phyloP scores from a whole-genome alignment of 2,888 invertebrate species.

The Limnephilus marmoratus region DNA sequence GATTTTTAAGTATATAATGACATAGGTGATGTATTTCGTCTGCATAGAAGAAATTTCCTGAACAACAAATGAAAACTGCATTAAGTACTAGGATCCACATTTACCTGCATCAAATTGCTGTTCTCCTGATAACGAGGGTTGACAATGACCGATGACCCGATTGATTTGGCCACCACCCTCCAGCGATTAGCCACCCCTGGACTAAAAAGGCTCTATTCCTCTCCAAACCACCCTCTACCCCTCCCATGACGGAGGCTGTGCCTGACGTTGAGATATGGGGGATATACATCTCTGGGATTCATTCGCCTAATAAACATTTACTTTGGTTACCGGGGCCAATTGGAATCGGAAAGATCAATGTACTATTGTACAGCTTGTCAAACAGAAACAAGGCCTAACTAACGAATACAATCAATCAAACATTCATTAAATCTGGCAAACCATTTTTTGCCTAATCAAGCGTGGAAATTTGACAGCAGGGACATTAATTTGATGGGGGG shows the following conservation, averaged over 20 bases:
- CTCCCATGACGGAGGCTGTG: constrained; percentile 53
- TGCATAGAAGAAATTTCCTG: not conserved
- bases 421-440: not conserved
- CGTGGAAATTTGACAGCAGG: not conserved
- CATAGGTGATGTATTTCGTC: not conserved
- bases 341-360: constrained; percentile 24
- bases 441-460: constrained; percentile 2
- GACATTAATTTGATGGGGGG: constrained; percentile 1
- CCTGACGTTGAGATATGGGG: constrained; percentile 63
- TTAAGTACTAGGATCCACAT: not conserved
- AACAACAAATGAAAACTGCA: not conserved
- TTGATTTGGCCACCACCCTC: constrained; percentile 56
- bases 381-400: not conserved
- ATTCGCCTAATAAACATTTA: constrained; percentile 65
- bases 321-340: constrained; percentile 39
- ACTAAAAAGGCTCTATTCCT: constrained; percentile 28
- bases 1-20: no score
- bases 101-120: constrained; percentile 22
- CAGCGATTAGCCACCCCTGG: constrained; percentile 43
- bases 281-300: constrained; percentile 63
- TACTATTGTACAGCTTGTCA: not conserved
- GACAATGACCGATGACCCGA: constrained; percentile 64
- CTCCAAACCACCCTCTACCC: constrained; percentile 13
- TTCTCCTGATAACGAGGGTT: constrained; percentile 57
- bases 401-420: not conserved